Percentiles rank a stretch among this genome's conserved stretches.
Conservation (phyloP, 2,888 invertebrate species). For the Gerris lacustris region DNA sequence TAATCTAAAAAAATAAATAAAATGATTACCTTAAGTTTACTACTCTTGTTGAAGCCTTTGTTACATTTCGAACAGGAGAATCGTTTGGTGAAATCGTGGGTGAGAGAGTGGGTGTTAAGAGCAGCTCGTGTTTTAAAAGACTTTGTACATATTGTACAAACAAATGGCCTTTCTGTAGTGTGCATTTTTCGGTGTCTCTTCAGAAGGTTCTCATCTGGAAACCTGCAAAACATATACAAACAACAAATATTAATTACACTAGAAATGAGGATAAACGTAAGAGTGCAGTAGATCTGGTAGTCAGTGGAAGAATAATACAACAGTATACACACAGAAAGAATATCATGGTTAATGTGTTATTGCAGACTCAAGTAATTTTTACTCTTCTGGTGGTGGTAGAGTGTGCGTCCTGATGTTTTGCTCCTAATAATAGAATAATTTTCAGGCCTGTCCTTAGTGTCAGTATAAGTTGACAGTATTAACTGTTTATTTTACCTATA, state of each 20-base stretch:
- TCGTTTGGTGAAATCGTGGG: not conserved
- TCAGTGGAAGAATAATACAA: no score
- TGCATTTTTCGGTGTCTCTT: constrained; percentile 7
- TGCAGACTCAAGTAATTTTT: no score
- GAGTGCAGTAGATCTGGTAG: no score
- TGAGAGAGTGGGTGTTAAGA: not conserved
- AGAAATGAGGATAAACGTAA: no score
- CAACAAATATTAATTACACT: not conserved
- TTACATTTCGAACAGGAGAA: constrained; percentile 9
- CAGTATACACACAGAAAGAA: no score
- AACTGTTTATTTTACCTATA: no score
- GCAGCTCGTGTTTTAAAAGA: constrained; percentile 3
- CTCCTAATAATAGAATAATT: no score
- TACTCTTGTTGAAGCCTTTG: constrained; percentile 7
- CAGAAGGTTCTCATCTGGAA: not conserved
- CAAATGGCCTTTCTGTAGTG: not conserved
- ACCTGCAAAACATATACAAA: not conserved
- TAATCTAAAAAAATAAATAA: not conserved
- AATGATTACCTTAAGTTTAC: constrained; percentile 8
- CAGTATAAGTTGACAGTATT: no score
- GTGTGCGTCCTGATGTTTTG: no score
- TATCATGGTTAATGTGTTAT: no score
- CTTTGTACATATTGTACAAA: not conserved
- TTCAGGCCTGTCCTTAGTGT: no score
- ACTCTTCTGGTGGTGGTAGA: no score